These are phyloP conservation scores for Pica pica DNA, from an alignment of 2,113 vertebrate genomes.

Conservation along the genomic window DNA sequence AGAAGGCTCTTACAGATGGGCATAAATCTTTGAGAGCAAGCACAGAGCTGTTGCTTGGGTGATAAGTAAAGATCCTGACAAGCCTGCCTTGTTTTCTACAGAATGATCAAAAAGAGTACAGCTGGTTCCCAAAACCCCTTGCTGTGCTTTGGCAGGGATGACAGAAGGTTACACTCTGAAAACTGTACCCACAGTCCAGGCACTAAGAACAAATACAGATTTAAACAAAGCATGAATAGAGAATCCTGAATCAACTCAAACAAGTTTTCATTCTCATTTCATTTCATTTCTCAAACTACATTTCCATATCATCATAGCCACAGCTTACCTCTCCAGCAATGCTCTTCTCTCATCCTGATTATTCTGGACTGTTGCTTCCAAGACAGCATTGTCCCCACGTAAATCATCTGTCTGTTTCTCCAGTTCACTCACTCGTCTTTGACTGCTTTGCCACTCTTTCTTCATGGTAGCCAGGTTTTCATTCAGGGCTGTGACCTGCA, in stretches of 20 bases:
- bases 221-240: not conserved
- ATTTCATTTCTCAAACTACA: not conserved
- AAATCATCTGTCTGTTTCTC: constrained; percentile 96
- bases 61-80: not conserved
- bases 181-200: not conserved
- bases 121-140: not conserved
- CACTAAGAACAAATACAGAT: not conserved
- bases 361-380: constrained; percentile 97
- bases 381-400: constrained; percentile 92
- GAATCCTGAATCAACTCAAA: not conserved
- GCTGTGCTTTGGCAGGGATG: not conserved
- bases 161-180: not conserved
- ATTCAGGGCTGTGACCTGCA: constrained; percentile 91
- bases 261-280: not conserved
- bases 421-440: constrained; percentile 86
- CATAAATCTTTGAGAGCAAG: not conserved
- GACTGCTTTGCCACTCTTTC: constrained; percentile 94
- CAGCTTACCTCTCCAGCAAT: constrained; percentile 85
- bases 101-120: not conserved
- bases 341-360: constrained; percentile 96
- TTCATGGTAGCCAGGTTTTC: constrained; percentile 95
- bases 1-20: not conserved
- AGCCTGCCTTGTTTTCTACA: not conserved
- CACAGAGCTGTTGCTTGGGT: not conserved
- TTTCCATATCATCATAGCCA: not conserved